Conservation (phyloP, 2,797 vertebrate genomes). For the Xiphorhynchus erythropygius region DNA sequence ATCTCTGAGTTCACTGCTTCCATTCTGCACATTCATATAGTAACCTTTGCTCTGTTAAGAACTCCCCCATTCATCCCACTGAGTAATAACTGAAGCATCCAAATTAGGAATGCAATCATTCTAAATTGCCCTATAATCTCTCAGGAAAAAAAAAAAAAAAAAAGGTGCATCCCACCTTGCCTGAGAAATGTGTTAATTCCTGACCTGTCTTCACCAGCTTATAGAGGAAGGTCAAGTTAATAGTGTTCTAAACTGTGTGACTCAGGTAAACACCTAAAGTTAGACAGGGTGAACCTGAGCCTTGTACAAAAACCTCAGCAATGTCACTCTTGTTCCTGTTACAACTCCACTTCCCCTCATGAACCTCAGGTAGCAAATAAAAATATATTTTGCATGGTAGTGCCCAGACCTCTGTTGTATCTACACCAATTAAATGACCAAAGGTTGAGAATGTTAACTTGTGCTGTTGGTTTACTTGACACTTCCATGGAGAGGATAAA, state of each 20-base stretch:
- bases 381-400: background rate
- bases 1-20: background rate
- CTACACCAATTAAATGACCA: background rate
- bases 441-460: background rate
- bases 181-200: background rate
- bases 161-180: fast-evolving
- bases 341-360: fast-evolving
- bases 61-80: background rate
- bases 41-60: background rate
- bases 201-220: background rate
- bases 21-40: background rate
- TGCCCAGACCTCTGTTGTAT: background rate
- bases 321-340: background rate
- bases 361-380: background rate
- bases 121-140: background rate
- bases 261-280: background rate
- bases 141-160: background rate
- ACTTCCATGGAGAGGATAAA: background rate
- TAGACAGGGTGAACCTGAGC: background rate
- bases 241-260: background rate
- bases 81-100: background rate
- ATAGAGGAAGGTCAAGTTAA: background rate
- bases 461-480: background rate
- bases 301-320: background rate
- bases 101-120: slow-evolving; percentile 6